A percentile compares a stretch with the other conserved stretches of the same genome.
These are phyloP conservation scores for Myathropa florea DNA, from an alignment of 2,888 invertebrate species.

Conservation along the genomic window DNA sequence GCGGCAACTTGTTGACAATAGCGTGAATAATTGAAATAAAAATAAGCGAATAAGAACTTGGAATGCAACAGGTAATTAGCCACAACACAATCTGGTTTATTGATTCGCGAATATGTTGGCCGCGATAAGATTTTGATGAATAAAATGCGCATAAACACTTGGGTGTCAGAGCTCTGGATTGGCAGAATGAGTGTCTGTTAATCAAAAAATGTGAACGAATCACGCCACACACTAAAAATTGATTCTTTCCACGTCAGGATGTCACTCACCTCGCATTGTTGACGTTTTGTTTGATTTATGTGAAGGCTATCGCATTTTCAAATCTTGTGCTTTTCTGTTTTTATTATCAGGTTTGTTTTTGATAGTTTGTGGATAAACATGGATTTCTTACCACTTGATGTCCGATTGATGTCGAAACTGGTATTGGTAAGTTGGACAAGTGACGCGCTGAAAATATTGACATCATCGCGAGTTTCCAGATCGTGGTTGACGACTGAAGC, in stretches of 20 bases:
- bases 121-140: background rate
- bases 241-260: background rate
- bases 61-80: background rate
- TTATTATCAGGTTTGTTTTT: background rate
- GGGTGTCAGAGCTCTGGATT: background rate
- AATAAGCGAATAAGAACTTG: background rate
- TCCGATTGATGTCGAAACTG: background rate
- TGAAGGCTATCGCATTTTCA: background rate
- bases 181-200: no score
- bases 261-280: background rate
- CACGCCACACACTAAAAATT: background rate
- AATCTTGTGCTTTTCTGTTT: background rate
- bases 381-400: background rate
- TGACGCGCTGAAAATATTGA: no score
- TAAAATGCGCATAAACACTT: background rate
- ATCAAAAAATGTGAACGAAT: background rate
- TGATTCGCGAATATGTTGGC: background rate
- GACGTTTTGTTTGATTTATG: background rate
- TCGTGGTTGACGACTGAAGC: no score
- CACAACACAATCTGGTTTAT: background rate
- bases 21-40: background rate
- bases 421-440: no score
- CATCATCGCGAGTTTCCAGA: no score
- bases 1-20: background rate
- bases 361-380: background rate